Percentiles rank a stretch among this genome's conserved stretches.
phyloP scores from a whole-genome alignment of 2,888 invertebrate genomes.

The Agonopterix arenella region DNA sequence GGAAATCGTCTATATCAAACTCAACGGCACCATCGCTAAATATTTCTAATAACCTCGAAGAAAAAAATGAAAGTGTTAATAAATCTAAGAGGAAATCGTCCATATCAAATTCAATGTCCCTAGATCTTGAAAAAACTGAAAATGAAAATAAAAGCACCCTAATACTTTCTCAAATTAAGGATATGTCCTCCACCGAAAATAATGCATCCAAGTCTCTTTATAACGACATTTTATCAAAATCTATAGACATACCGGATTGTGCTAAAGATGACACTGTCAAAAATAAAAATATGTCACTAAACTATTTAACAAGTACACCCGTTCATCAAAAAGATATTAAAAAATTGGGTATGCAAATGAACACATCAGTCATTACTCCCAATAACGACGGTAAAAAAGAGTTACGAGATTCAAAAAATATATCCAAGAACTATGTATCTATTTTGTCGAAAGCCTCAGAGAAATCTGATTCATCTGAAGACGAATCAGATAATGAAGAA shows the following conservation, averaged over 20 bases:
- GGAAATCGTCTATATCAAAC: conserved; percentile 17
- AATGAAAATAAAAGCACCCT: conserved; percentile 52
- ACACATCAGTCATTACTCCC: conserved; percentile 42
- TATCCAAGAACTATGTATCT: conserved; percentile 14
- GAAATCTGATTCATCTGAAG: conserved; percentile 17
- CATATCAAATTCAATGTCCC: conserved; percentile 18
- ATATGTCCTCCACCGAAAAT: conserved; percentile 33
- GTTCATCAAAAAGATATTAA: conserved; percentile 45
- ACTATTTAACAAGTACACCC: conserved; percentile 58
- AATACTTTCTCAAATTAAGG: conserved; percentile 52
- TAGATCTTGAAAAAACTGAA: conserved; percentile 26
- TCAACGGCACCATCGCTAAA: neutral
- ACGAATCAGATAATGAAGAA: conserved; percentile 20
- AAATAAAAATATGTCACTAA: conserved; percentile 18
- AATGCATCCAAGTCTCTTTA: conserved; percentile 29
- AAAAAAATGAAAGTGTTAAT: conserved; percentile 16
- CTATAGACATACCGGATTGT: conserved; percentile 25
- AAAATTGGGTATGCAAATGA: conserved; percentile 40
- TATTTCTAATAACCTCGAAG: neutral
- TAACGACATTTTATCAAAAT: conserved; percentile 32
- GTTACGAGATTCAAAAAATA: conserved; percentile 10
- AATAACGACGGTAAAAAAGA: conserved; percentile 21
- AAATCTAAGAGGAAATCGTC: conserved; percentile 31
- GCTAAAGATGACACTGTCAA: conserved; percentile 18
- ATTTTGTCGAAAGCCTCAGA: conserved; percentile 13